phyloP scores from a whole-genome alignment of 2,888 invertebrate species.

The Cantharis flavilabris region DNA sequence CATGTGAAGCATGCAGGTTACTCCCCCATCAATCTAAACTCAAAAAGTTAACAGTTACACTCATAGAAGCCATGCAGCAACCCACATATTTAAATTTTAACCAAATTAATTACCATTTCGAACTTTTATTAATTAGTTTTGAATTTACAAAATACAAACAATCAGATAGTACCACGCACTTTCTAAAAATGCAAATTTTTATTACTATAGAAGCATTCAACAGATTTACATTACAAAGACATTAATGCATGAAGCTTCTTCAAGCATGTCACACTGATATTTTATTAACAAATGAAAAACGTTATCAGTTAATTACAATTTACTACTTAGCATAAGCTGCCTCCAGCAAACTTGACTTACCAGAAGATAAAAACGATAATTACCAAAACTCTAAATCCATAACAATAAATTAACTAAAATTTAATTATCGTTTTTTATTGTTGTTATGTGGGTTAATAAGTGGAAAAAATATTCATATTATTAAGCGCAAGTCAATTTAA shows the following conservation, averaged over 20 bases:
- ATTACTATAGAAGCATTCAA: background rate
- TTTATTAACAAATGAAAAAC: background rate
- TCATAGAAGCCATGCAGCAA: background rate
- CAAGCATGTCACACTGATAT: background rate
- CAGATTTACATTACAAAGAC: background rate
- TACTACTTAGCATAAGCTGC: background rate
- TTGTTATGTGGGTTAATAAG: background rate
- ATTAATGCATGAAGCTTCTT: background rate
- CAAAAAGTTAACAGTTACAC: background rate
- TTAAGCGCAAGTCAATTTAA: background rate
- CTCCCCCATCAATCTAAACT: background rate
- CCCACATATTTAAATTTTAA: background rate
- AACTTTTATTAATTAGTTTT: background rate
- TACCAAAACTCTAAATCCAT: background rate
- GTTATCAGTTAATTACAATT: background rate
- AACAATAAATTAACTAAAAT: background rate
- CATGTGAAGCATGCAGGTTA: background rate
- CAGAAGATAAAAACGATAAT: background rate
- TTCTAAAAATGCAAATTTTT: background rate
- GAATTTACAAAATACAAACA: background rate
- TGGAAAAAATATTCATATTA: background rate
- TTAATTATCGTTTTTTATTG: background rate
- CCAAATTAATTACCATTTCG: background rate
- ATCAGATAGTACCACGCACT: background rate
- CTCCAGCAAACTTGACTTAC: background rate